These are phyloP conservation scores for Piscicola geometra DNA, from an alignment of 2,888 invertebrate genomes.

Conservation along the genomic window DNA sequence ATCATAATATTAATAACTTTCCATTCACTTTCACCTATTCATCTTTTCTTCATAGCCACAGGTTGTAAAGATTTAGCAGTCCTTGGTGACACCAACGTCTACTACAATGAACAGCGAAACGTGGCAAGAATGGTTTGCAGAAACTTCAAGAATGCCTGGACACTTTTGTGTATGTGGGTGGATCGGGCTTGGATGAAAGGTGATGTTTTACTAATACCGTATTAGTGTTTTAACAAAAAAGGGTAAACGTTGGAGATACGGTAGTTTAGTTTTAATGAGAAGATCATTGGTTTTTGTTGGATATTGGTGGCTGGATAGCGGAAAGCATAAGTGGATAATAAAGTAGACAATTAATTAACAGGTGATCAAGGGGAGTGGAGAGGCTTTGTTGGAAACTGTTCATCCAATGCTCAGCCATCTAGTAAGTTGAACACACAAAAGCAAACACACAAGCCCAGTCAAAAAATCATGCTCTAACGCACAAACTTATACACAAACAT, in stretches of 20 bases:
- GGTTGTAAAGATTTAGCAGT: not conserved
- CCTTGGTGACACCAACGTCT: not conserved
- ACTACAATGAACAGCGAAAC: not conserved
- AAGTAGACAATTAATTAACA: not conserved
- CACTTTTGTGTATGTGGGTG: not conserved
- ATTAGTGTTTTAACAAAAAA: no score
- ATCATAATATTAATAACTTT: no score
- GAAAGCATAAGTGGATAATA: not conserved
- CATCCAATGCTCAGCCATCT: not conserved
- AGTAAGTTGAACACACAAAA: not conserved
- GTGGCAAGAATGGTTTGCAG: constrained; percentile 3
- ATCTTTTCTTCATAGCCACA: not conserved
- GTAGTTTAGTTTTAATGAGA: no score
- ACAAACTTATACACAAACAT: not conserved
- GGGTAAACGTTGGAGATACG: no score
- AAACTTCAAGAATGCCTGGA: constrained; percentile 3
- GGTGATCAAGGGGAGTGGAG: not conserved
- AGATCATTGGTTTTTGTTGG: not conserved
- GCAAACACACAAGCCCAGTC: not conserved
- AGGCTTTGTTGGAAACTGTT: constrained; percentile 10
- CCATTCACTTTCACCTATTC: no score
- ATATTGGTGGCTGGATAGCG: not conserved
- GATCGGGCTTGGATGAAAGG: not conserved
- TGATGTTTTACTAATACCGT: no score
- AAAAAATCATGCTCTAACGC: not conserved